Base-by-base conservation (phyloP, 1,140 invertebrate species). In the Ips nitidus region DNA sequence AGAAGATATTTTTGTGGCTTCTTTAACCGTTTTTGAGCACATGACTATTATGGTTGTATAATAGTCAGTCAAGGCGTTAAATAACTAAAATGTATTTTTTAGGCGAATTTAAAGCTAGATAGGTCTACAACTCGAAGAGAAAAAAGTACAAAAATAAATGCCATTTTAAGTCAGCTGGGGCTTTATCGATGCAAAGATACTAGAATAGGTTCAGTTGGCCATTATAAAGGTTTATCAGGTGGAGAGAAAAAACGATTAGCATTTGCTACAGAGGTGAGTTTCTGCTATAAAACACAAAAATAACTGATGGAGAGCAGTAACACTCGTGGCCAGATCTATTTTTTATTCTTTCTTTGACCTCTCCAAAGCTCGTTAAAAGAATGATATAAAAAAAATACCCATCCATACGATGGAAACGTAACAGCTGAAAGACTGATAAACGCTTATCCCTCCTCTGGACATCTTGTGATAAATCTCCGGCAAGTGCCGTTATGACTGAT, bases 191-290 rank as follows among this genome's bases (percentile, higher is more conserved):
- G 89, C 69, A 80, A 85, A 2, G 83, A 90, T 65, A 90, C 90
- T 0, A 81, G 88, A 39, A 98, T 98, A 67, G 94, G 94, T 8
- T 84, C 85, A 2, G 84, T 83, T 4, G 87, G 88, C 53, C 81
- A 86, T 43, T 80, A 83, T 1, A 96, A 95, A 80, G 91, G 94
- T 0, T 86, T 98, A 1, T 98, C 96, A 0, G 95, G 95, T 0
- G 97, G 97, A 0, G 97, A 99, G 80, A 91, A 90, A 75, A 98
- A 97, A 75, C 84, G 97, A 56, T 81, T 99, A 6, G 89, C 95
- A 0, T 98, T 98, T 80, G 97, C 95, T 4, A 91, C 93, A 2
- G 96, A 98, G 83, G 93, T 94, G 80, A 77, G 57, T 47, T 22
- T 22, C 22, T 22, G 22, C 22, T 22, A 38, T 22, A 22, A 22